Percentiles rank a stretch among this genome's conserved stretches.
Evolutionary conservation across 2,888 invertebrate genomes (phyloP).

Genomic region (Conistra vaccinii): DNA sequence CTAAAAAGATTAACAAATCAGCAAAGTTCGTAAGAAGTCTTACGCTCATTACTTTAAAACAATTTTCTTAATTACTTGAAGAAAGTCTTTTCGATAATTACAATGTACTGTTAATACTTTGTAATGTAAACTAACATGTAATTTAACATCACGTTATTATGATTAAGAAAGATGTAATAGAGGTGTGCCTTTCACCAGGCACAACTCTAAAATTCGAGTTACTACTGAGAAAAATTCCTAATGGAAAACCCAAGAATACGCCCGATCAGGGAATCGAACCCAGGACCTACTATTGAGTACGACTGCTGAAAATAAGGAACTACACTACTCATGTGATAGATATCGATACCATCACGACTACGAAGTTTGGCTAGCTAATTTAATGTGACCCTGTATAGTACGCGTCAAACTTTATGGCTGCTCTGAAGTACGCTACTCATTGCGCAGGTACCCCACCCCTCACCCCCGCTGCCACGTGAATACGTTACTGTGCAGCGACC

Average conservation of each 20-base stretch:
- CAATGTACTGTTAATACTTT: background rate
- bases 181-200: background rate
- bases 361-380: no score
- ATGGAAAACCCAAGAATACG: background rate
- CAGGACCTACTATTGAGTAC: no score
- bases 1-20: background rate
- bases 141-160: background rate
- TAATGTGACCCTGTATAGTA: background rate
- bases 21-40: background rate
- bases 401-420: background rate
- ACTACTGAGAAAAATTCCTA: no score
- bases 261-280: no score
- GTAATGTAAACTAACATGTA: background rate
- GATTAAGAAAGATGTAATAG: background rate
- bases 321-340: no score
- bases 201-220: background rate
- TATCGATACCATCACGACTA: no score
- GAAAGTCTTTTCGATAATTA: slow-evolving; percentile 34
- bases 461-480: background rate
- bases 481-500: background rate
- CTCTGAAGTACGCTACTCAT: background rate
- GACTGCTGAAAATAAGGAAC: no score
- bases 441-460: background rate
- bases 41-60: slow-evolving; percentile 8
- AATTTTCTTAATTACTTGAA: slow-evolving; percentile 21